A percentile compares a stretch with the other conserved stretches of the same genome.
These are phyloP conservation scores for Philypnodon macrostomus DNA, from an alignment of 2,797 vertebrate species.

Conservation along the genomic window DNA sequence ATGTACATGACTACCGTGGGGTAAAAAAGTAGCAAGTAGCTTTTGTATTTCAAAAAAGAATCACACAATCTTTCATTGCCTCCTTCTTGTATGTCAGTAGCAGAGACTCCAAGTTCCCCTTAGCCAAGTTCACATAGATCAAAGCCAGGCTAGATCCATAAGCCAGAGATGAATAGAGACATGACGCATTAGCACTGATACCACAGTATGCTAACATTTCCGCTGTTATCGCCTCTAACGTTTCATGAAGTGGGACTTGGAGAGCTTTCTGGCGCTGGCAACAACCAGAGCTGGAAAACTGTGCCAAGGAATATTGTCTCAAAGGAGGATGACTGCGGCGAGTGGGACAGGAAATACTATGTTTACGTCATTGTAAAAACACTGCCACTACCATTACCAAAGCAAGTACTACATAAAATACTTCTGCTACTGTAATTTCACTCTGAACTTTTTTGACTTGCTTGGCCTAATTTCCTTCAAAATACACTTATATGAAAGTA, in stretches of 20 bases:
- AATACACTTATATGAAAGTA: no score
- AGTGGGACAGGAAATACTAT: constrained; percentile 1
- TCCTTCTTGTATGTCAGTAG: neutral
- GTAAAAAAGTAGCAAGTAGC: no score
- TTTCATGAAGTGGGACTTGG: constrained; percentile 33
- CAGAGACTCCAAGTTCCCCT: constrained; percentile 1
- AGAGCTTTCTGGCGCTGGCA: constrained; percentile 36
- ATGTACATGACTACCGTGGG: no score
- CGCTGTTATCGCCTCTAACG: constrained; percentile 27
- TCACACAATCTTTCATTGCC: neutral
- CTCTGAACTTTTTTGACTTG: no score
- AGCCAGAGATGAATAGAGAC: constrained; percentile 21
- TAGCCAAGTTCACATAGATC: constrained; percentile 26
- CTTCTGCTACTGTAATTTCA: neutral
- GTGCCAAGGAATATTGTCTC: constrained; percentile 30
- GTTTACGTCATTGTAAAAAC: neutral
- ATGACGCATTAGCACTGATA: constrained; percentile 28
- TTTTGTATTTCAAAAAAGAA: no score
- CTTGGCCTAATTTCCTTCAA: no score
- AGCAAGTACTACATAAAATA: neutral
- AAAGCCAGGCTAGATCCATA: constrained; percentile 29
- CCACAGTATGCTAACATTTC: constrained; percentile 44
- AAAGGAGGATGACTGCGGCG: constrained; percentile 16
- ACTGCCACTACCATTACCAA: neutral
- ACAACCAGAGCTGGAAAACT: constrained; percentile 13